A percentile compares a stretch with the other conserved stretches of the same genome.
Conservation (phyloP, 2,113 vertebrate species). For the Anthoscopus minutus region DNA sequence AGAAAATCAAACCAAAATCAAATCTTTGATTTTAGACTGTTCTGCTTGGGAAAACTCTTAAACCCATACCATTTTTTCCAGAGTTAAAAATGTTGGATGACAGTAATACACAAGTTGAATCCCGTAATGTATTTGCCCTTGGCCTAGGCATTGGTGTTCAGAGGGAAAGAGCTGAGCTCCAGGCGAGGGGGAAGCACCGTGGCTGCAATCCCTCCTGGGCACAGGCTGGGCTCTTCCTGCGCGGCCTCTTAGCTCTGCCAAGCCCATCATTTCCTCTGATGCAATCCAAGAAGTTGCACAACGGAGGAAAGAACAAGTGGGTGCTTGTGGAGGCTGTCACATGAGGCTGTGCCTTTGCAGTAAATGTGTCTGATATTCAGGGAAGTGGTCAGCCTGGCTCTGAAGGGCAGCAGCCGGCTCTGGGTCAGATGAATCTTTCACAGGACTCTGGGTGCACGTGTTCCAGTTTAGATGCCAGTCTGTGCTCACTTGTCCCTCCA, state of each 20-base stretch:
- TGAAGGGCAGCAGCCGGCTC: neutral
- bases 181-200: accelerated
- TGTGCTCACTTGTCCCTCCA: neutral
- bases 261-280: constrained; percentile 23
- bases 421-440: neutral
- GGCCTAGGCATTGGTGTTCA: accelerated
- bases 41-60: neutral
- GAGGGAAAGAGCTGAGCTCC: neutral
- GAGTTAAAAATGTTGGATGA: neutral
- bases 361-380: neutral
- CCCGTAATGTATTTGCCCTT: neutral
- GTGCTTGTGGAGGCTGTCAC: constrained; percentile 2
- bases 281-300: constrained; percentile 16
- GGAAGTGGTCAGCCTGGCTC: constrained; percentile 4
- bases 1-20: neutral
- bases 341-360: constrained; percentile 19
- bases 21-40: too few species aligned
- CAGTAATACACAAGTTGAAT: accelerated
- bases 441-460: neutral
- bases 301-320: constrained; percentile 10
- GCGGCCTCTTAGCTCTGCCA: neutral
- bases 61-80: neutral
- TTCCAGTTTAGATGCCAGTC: neutral
- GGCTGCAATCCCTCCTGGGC: neutral
- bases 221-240: neutral